A percentile compares a stretch with the other conserved stretches of the same genome.
phyloP scores from a whole-genome alignment of 2,113 vertebrate genomes.

The Sturnus vulgaris region DNA sequence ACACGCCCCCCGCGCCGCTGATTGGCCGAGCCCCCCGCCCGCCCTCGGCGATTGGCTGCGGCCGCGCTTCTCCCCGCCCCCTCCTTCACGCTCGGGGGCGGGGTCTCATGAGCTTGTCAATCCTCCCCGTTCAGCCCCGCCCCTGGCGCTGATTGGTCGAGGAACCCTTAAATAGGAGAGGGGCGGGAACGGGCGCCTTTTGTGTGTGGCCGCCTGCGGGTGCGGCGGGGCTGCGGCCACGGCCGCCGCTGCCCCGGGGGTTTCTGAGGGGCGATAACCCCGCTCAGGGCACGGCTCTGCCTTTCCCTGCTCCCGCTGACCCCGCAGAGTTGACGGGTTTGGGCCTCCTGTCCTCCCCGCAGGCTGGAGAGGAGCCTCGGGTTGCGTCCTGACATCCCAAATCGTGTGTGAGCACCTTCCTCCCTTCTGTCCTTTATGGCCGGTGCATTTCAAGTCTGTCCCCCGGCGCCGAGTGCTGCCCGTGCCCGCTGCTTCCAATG shows the following conservation, averaged over 20 bases:
- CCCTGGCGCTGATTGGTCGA: not conserved
- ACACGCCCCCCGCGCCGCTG: not conserved
- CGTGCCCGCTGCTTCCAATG: rapidly evolving
- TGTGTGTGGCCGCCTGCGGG: not conserved
- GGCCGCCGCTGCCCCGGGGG: rapidly evolving
- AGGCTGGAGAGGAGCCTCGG: not conserved
- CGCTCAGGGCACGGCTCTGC: not conserved
- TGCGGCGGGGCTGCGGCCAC: rapidly evolving
- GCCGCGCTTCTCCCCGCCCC: not conserved
- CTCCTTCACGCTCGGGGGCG: not conserved
- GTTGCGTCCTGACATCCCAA: rapidly evolving
- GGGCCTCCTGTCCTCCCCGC: too few species aligned
- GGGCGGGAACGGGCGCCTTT: rapidly evolving
- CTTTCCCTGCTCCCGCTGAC: too few species aligned
- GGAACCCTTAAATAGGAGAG: rapidly evolving
- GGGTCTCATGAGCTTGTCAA: not conserved
- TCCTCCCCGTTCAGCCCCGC: not conserved
- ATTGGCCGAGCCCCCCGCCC: not conserved
- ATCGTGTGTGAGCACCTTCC: rapidly evolving
- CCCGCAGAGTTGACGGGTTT: rapidly evolving
- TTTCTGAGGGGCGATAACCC: rapidly evolving
- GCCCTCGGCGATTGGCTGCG: not conserved
- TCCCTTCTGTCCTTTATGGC: rapidly evolving
- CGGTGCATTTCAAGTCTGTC: rapidly evolving
- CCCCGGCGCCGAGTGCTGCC: rapidly evolving